Evolutionary conservation across 2,888 invertebrate genomes (phyloP).

Genomic region (Autographa pulchrina): DNA sequence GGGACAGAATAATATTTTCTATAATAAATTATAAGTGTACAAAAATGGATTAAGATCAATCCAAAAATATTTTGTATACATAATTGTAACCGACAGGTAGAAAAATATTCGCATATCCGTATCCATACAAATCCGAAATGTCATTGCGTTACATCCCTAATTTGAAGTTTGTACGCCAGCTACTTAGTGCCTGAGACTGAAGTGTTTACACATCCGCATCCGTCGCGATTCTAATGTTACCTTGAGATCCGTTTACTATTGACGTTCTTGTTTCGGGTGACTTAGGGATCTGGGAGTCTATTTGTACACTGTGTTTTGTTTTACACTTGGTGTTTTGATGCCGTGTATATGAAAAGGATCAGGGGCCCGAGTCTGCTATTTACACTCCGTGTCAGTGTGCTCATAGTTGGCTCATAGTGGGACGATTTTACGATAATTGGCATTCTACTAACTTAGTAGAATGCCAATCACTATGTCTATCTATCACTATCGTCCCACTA

Average conservation of each 20-base stretch:
- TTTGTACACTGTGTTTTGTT: not conserved
- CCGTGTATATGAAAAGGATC: not conserved
- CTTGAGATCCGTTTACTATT: slow-evolving; percentile 11
- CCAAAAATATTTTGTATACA: too few species aligned
- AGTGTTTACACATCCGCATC: slow-evolving; percentile 13
- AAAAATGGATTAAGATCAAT: too few species aligned
- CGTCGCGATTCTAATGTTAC: slow-evolving; percentile 14
- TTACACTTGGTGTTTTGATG: not conserved
- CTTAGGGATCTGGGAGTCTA: not conserved
- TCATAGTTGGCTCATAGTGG: too few species aligned
- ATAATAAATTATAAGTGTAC: too few species aligned
- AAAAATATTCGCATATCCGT: not conserved
- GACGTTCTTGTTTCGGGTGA: not conserved
- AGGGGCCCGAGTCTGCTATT: too few species aligned
- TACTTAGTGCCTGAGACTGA: slow-evolving; percentile 13
- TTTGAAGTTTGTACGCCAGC: slow-evolving; percentile 8
- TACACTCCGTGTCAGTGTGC: too few species aligned
- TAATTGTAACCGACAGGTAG: not conserved
- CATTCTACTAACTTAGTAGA: too few species aligned
- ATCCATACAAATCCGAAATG: not conserved
- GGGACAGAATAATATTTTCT: too few species aligned
- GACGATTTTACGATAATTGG: too few species aligned
- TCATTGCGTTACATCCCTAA: not conserved
- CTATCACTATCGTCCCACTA: too few species aligned
- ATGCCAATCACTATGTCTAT: too few species aligned